Base-by-base conservation (phyloP, 2,797 vertebrate species). In the Microhierax caerulescens region DNA sequence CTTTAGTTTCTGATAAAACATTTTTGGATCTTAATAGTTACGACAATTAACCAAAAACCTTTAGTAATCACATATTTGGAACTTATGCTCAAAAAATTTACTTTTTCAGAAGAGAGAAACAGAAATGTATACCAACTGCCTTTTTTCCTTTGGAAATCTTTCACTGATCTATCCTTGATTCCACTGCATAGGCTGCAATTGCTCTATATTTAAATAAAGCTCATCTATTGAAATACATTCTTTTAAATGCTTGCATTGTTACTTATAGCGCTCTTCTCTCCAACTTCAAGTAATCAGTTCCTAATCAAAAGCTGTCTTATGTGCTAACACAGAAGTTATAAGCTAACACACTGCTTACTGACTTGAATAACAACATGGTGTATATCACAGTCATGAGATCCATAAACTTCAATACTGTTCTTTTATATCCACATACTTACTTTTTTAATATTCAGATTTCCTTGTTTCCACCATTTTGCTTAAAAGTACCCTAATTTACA, bases 41-140 rank as follows among this genome's bases (percentile, higher is more conserved):
- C 0, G 0, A 76, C 9, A 16, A 11, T 73, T 63, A 50, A 50
- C 2, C 41, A 73, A 63, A 72, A 53, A 39, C 5, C 20, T 72
- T 34, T 5, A 68, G 43, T 16, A 87, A 78, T 3, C n/a, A 34
- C 3, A 3, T 30, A 64, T 45, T 73, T 45, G 50, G 32, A 64
- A 47, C 50, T 61, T 51, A 16, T 22, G 65, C 45, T 81, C 57
- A 73, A 69, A 88, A 86, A 2, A 2, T 23, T 78, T 28, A 7
- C 6, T 22, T 80, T 73, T 63, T n/a, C 75, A 74, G 24, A 76
- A 70, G 51, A 87, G 27, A 77, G 45, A 72, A 47, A 76, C 22
- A 47, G 27, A 67, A 68, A 37, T 10, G 7, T 68, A 27, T 14
- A 68, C 13, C 53, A 86, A 22, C 11, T 32, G 37, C 25, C 13